Evolutionary conservation across 2,888 invertebrate species (phyloP).

Genomic region (Glaucopsyche alexis): DNA sequence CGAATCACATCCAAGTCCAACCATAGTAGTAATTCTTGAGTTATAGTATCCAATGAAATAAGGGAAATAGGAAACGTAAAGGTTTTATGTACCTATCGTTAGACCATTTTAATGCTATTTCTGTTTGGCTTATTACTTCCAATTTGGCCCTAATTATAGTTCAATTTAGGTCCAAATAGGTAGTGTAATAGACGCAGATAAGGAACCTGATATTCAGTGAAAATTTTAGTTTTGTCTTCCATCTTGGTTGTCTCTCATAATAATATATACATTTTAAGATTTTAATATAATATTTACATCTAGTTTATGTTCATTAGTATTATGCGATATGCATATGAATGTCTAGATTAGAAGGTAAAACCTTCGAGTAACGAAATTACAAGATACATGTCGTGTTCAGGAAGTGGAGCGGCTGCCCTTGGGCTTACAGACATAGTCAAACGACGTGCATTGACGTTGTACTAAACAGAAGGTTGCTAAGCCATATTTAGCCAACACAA

Average conservation of each 20-base stretch:
- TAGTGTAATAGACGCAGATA: not conserved
- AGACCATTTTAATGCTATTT: conserved; percentile 12
- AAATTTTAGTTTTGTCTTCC: not conserved
- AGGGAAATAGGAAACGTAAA: conserved; percentile 23
- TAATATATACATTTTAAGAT: too few relatives aligned
- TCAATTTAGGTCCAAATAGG: conserved; percentile 12
- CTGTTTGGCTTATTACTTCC: conserved; percentile 4
- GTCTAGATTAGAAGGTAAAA: conserved; percentile 38
- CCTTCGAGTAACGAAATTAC: conserved; percentile 34
- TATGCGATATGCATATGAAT: conserved; percentile 15
- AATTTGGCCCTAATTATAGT: conserved; percentile 8
- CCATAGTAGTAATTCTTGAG: conserved; percentile 15
- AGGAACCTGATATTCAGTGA: not conserved
- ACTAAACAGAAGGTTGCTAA: conserved; percentile 50
- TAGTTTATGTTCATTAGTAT: not conserved
- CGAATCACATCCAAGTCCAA: conserved; percentile 12
- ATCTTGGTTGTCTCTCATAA: not conserved
- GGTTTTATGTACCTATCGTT: conserved; percentile 18
- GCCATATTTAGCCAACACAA: conserved; percentile 36
- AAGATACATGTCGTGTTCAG: conserved; percentile 59
- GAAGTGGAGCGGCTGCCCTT: conserved; percentile 72
- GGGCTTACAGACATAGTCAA: conserved; percentile 46
- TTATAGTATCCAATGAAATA: conserved; percentile 20
- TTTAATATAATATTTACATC: not conserved
- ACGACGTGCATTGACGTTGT: conserved; percentile 46